These are phyloP conservation scores for Caenorhabditis sp. DNA, from an alignment of 2,888 invertebrate genomes.

Conservation along the genomic window DNA sequence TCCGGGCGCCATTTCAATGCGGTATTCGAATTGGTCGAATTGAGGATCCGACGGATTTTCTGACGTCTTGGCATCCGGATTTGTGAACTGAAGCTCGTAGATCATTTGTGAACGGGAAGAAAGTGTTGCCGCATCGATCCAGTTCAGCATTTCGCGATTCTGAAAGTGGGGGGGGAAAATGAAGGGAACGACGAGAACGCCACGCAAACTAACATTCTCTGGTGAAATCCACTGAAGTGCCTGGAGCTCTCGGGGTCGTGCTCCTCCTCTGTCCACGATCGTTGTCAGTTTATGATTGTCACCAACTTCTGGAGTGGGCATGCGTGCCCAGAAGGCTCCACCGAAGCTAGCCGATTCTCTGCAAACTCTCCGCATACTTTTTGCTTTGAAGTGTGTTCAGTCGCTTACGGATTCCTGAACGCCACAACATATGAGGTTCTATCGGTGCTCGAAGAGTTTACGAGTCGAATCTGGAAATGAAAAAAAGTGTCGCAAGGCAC, in stretches of 20 bases:
- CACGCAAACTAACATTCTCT: slow-evolving; percentile 44
- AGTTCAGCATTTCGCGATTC: slow-evolving; percentile 47
- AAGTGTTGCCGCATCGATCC: slow-evolving; percentile 38
- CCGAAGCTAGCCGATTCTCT: slow-evolving; percentile 58
- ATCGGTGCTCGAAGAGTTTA: slow-evolving; percentile 27
- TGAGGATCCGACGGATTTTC: slow-evolving; percentile 16
- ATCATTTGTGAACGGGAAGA: slow-evolving; percentile 31
- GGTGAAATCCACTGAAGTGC: slow-evolving; percentile 46
- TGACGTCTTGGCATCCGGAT: slow-evolving; percentile 19
- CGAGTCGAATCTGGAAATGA: slow-evolving; percentile 40
- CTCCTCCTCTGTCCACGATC: slow-evolving; percentile 43
- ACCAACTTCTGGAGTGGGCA: slow-evolving; percentile 48
- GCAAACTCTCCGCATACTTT: too few species aligned
- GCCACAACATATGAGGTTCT: slow-evolving; percentile 38
- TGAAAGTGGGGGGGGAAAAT: too few species aligned
- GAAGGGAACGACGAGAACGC: too few species aligned
- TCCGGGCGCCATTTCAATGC: slow-evolving; percentile 50
- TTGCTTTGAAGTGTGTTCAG: neutral
- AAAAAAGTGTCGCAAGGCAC: too few species aligned
- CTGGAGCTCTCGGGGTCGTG: slow-evolving; percentile 37
- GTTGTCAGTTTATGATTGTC: slow-evolving; percentile 30
- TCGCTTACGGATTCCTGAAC: slow-evolving; percentile 55
- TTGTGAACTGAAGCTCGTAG: slow-evolving; percentile 56
- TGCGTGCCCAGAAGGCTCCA: slow-evolving; percentile 60
- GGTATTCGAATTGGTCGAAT: slow-evolving; percentile 56